Conservation (phyloP, 2,797 vertebrate genomes). For the Phoebastria nigripes region DNA sequence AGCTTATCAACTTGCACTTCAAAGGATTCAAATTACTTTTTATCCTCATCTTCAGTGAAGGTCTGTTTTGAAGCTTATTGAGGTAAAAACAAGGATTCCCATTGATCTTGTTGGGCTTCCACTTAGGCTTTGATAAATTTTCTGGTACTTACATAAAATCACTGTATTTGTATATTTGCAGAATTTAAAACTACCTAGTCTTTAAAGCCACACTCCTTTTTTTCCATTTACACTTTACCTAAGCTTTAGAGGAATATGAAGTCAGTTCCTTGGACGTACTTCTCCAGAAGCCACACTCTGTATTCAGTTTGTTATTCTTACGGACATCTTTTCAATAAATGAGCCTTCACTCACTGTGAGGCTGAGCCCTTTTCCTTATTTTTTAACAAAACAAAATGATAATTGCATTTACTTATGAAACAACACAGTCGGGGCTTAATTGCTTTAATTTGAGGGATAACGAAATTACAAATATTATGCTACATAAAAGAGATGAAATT, state of each 20-base stretch:
- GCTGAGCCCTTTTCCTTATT: background rate
- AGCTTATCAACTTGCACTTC: slow-evolving; percentile 1
- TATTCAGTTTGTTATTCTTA: background rate
- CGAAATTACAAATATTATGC: background rate
- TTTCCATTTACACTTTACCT: background rate
- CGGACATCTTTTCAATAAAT: background rate
- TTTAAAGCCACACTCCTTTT: background rate
- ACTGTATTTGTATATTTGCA: background rate
- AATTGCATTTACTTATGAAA: background rate
- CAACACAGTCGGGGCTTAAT: background rate
- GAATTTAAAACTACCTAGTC: background rate
- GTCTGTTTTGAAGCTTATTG: background rate
- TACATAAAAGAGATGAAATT: background rate
- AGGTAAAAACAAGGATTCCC: background rate
- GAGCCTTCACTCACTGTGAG: background rate
- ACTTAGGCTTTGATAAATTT: background rate
- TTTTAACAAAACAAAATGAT: background rate
- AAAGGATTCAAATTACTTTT: background rate
- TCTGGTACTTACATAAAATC: background rate
- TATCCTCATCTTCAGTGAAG: background rate
- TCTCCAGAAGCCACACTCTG: background rate
- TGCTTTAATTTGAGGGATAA: background rate
- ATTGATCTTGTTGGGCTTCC: background rate
- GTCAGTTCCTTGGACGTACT: background rate
- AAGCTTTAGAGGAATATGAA: background rate